Evolutionary conservation across 2,113 vertebrate species (phyloP).

Genomic region (Rhabdomys dilectus): DNA sequence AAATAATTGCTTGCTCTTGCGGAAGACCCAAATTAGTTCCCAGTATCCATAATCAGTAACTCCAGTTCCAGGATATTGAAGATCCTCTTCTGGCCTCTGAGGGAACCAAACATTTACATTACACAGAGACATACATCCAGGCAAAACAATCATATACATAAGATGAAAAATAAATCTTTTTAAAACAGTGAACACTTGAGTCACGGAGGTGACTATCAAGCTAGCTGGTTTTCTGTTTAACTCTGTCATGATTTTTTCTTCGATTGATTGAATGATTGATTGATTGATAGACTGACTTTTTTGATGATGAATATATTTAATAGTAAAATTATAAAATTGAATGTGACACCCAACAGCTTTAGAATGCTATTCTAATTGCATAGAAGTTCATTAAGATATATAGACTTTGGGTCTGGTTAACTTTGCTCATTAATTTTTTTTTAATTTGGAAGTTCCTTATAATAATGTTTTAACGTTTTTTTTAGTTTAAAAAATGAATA

Average conservation of each 20-base stretch:
- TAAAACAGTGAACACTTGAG: not conserved
- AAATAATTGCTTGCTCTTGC: not conserved
- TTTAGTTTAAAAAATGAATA: not conserved
- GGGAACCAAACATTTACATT: not conserved
- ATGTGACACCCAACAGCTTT: too few relatives aligned
- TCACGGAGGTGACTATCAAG: not conserved
- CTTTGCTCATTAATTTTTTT: not conserved
- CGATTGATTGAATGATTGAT: not conserved
- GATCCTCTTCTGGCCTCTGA: not conserved
- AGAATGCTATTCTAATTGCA: not conserved
- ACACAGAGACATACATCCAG: not conserved
- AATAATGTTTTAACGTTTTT: not conserved
- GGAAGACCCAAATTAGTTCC: not conserved
- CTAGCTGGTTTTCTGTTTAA: not conserved
- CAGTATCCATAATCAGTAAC: not conserved
- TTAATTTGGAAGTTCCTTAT: not conserved
- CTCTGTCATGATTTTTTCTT: not conserved
- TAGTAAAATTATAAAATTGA: not conserved
- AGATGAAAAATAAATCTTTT: not conserved
- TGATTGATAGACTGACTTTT: not conserved
- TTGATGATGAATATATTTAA: not conserved
- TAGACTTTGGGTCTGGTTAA: not conserved
- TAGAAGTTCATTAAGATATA: not conserved
- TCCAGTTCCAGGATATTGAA: not conserved
- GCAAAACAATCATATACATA: not conserved